These are phyloP conservation scores for Dolichallabes microphthalmus DNA, from an alignment of 2,113 vertebrate genomes.

Conservation along the genomic window DNA sequence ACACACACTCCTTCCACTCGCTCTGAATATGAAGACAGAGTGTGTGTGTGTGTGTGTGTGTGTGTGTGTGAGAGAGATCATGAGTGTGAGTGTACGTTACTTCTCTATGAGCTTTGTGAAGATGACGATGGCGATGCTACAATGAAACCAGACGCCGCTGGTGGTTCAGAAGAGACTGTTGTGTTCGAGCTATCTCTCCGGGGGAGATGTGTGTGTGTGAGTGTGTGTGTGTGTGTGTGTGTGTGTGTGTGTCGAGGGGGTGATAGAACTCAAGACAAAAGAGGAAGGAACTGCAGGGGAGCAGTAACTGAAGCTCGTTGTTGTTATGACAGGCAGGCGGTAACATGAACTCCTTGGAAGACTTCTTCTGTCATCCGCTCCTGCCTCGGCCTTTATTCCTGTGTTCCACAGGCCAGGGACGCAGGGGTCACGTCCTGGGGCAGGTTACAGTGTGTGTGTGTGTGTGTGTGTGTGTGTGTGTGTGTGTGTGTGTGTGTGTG, in stretches of 20 bases:
- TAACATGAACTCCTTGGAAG: conserved; percentile 99
- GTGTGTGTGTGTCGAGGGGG: conserved; percentile 58
- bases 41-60: conserved; percentile 13
- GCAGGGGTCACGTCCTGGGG: conserved; percentile 79
- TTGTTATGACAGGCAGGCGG: conserved; percentile 78
- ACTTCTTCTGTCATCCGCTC: conserved; percentile 82
- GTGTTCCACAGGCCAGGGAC: conserved; percentile 66
- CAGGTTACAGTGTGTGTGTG: conserved; percentile 68
- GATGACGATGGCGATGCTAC: conserved; percentile 17
- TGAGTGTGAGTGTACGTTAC: neutral
- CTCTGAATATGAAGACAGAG: conserved; percentile 4
- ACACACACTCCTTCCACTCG: neutral
- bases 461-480: conserved; percentile 31
- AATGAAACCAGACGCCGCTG: conserved; percentile 39
- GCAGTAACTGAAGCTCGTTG: conserved; percentile 87
- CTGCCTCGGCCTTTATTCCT: conserved; percentile 84
- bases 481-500: conserved; percentile 21
- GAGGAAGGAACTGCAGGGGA: conserved; percentile 86
- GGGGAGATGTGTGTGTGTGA: conserved; percentile 32
- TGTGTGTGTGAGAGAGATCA: neutral
- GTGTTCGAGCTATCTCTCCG: conserved; percentile 80
- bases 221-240: conserved; percentile 28
- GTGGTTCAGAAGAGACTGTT: conserved; percentile 80
- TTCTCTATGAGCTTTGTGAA: conserved; percentile 22
- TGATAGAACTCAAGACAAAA: conserved; percentile 80